Percentiles rank a stretch among this genome's conserved stretches.
These are phyloP conservation scores for Diadophis punctatus DNA, from an alignment of 2,113 vertebrate genomes.

Conservation along the genomic window DNA sequence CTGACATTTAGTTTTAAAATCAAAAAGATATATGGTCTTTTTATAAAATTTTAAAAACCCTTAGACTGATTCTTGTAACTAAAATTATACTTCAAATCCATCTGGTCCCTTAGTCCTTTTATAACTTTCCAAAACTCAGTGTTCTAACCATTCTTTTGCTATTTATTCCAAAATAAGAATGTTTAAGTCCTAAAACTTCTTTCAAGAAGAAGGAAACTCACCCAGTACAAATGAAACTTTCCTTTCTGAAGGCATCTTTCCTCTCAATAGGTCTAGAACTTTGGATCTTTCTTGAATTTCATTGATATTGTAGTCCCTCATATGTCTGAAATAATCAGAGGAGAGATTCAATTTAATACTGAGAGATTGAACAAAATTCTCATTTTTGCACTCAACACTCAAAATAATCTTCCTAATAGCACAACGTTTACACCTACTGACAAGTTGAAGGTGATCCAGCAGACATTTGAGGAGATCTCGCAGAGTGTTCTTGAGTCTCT, in stretches of 20 bases:
- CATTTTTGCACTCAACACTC: not conserved
- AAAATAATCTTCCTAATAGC: constrained; percentile 64
- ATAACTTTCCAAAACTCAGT: not conserved
- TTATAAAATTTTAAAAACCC: not conserved
- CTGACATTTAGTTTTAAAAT: not conserved
- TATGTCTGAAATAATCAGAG: not conserved
- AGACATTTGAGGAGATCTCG: constrained; percentile 97
- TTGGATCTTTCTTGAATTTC: not conserved
- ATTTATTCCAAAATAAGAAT: not conserved
- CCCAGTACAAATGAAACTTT: not conserved
- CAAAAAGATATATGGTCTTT: not conserved
- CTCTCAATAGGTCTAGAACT: not conserved
- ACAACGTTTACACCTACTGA: constrained; percentile 96
- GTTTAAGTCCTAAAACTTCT: not conserved
- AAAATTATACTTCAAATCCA: not conserved
- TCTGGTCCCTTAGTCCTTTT: not conserved
- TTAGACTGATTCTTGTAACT: not conserved
- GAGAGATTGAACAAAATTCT: fast-evolving
- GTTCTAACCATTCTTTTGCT: not conserved
- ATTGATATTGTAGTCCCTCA: not conserved
- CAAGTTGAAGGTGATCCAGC: constrained; percentile 95
- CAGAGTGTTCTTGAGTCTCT: constrained; percentile 85
- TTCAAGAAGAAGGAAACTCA: not conserved
- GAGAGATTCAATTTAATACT: not conserved
- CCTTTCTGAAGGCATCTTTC: not conserved